Evolutionary conservation across 2,888 invertebrate species (phyloP).

Genomic region (Cremastobaeus sp.): DNA sequence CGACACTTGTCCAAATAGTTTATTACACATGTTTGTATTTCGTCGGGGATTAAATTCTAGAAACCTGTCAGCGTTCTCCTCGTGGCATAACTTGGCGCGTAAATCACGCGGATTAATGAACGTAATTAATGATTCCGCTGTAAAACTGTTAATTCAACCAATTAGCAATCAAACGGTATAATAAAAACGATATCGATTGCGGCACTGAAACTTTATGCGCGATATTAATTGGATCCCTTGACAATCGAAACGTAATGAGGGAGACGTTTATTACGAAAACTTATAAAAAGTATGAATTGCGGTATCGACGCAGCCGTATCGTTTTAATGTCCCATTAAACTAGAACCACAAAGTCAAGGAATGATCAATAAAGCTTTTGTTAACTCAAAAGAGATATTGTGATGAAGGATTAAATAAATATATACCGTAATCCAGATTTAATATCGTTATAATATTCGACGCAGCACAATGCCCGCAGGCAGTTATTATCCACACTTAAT

Average conservation of each 20-base stretch:
- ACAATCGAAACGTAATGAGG: background rate
- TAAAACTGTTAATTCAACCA: too few species aligned
- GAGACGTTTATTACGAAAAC: slow-evolving; percentile 3
- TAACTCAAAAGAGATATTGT: slow-evolving; percentile 15
- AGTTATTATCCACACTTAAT: slow-evolving; percentile 11
- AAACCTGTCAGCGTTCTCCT: too few species aligned
- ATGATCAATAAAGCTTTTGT: slow-evolving; percentile 42
- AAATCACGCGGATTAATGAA: background rate
- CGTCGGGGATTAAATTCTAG: too few species aligned
- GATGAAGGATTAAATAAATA: slow-evolving; percentile 25
- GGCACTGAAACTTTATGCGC: too few species aligned
- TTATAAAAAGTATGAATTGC: slow-evolving; percentile 5
- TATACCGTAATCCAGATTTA: slow-evolving; percentile 20
- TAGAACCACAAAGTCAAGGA: slow-evolving; percentile 29
- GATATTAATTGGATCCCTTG: background rate
- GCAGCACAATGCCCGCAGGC: slow-evolving; percentile 1
- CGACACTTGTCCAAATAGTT: background rate
- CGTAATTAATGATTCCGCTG: background rate
- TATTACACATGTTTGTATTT: background rate
- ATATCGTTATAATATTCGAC: slow-evolving; percentile 15
- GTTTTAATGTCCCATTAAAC: slow-evolving; percentile 33
- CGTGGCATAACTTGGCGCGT: too few species aligned
- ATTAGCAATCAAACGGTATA: too few species aligned
- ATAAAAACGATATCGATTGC: too few species aligned
- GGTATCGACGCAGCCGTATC: slow-evolving; percentile 15